phyloP scores from a whole-genome alignment of 2,113 vertebrate genomes.

The Apus apus region DNA sequence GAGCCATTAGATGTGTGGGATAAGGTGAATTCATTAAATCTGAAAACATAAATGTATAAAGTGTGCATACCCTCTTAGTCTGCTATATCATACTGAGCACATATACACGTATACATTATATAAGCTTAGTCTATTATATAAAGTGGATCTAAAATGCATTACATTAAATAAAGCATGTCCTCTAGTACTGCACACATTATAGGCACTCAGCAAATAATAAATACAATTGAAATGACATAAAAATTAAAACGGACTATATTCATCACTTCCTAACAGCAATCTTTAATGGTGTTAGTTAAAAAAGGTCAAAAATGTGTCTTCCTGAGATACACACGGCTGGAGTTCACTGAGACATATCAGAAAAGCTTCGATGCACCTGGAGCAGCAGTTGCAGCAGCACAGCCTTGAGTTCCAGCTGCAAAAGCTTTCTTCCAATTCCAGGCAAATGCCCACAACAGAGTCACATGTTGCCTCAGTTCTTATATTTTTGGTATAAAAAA shows the following conservation, averaged over 20 bases:
- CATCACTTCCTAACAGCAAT: neutral
- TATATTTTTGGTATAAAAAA: neutral
- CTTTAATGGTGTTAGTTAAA: neutral
- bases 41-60: neutral
- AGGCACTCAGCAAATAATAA: conserved; percentile 33
- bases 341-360: neutral
- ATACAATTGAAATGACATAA: neutral
- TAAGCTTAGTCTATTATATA: neutral
- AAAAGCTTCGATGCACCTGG: neutral
- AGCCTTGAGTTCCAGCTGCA: neutral
- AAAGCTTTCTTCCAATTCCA: neutral
- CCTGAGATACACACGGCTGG: neutral
- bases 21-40: conserved; percentile 46
- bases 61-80: neutral
- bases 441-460: neutral
- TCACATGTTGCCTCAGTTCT: neutral
- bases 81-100: neutral
- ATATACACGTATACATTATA: neutral
- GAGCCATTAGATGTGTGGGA: neutral
- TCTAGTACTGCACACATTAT: neutral
- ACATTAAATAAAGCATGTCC: neutral
- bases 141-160: conserved; percentile 34
- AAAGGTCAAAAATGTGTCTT: neutral
- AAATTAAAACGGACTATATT: conserved; percentile 1
- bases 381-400: neutral